phyloP scores from a whole-genome alignment of 2,888 invertebrate species.

The Liopterus haemorrhoidalis region DNA sequence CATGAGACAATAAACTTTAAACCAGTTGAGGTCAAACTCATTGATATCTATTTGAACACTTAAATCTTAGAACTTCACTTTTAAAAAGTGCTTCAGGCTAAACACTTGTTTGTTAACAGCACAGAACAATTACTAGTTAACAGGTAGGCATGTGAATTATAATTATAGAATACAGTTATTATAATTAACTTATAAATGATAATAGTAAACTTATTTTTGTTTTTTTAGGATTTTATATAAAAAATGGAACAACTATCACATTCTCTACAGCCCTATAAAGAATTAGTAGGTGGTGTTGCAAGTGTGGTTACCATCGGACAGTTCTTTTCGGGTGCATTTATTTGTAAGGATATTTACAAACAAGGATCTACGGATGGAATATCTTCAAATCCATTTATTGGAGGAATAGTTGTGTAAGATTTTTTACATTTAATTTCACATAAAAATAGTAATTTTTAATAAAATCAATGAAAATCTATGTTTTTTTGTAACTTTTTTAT shows the following conservation, averaged over 20 bases:
- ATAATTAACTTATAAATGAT: background rate
- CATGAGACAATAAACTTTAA: too few species aligned
- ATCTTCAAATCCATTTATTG: slow-evolving; percentile 66
- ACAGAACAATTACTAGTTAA: too few species aligned
- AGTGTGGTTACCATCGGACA: slow-evolving; percentile 72
- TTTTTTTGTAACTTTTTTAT: too few species aligned
- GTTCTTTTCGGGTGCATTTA: slow-evolving; percentile 72
- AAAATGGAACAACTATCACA: slow-evolving; percentile 50
- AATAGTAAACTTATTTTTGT: background rate
- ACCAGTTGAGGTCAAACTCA: too few species aligned
- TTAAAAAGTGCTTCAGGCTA: too few species aligned
- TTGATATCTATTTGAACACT: too few species aligned
- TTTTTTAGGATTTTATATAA: slow-evolving; percentile 10
- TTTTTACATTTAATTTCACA: slow-evolving; percentile 5
- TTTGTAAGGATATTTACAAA: slow-evolving; percentile 68
- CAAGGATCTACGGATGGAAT: slow-evolving; percentile 60
- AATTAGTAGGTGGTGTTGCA: slow-evolving; percentile 60
- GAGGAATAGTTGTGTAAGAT: slow-evolving; percentile 70
- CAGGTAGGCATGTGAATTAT: too few species aligned
- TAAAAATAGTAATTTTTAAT: too few species aligned
- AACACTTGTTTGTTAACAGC: too few species aligned
- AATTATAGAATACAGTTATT: too few species aligned
- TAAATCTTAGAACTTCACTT: too few species aligned
- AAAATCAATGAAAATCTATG: background rate
- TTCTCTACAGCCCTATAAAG: slow-evolving; percentile 60